phyloP scores from a whole-genome alignment of 2,113 vertebrate genomes.

The Tamias sibiricus region DNA sequence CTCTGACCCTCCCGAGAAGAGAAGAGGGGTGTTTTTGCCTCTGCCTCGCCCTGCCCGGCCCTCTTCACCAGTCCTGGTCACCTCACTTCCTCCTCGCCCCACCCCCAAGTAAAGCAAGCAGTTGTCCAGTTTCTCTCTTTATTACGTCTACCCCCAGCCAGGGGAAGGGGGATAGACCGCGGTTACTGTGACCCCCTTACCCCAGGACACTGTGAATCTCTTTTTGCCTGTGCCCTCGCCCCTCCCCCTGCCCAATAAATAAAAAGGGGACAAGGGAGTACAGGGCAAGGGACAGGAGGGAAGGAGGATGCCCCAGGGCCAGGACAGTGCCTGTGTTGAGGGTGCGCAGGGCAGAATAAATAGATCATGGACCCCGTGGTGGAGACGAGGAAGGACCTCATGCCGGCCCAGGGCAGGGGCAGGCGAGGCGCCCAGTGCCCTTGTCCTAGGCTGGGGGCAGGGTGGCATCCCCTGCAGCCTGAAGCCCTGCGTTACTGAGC shows the following conservation, averaged over 20 bases:
- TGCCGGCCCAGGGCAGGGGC: constrained; percentile 28
- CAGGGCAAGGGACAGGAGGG: constrained; percentile 53
- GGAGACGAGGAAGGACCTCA: constrained; percentile 5
- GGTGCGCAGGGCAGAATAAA: constrained; percentile 76
- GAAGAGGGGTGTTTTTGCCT: not conserved
- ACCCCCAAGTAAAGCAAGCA: constrained; percentile 89
- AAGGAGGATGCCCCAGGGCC: constrained; percentile 35
- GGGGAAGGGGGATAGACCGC: constrained; percentile 60
- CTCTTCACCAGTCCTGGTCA: not conserved
- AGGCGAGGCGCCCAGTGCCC: not conserved
- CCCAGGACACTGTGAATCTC: constrained; percentile 71
- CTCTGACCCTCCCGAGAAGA: not conserved
- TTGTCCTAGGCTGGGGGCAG: not conserved
- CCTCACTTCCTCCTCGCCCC: constrained; percentile 46
- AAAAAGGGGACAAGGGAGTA: constrained; percentile 76
- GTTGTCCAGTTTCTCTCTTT: constrained; percentile 85
- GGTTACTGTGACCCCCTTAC: constrained; percentile 52
- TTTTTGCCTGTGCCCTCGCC: constrained; percentile 76
- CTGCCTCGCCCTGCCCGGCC: not conserved
- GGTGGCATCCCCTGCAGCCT: not conserved
- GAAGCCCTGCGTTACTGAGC: constrained; percentile 20
- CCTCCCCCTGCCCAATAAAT: constrained; percentile 83
- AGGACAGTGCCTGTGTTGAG: constrained; percentile 58
- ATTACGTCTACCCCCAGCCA: constrained; percentile 77
- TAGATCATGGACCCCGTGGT: constrained; percentile 64